phyloP scores from a whole-genome alignment of 2,888 invertebrate genomes.

The Drosophila acutilabella region DNA sequence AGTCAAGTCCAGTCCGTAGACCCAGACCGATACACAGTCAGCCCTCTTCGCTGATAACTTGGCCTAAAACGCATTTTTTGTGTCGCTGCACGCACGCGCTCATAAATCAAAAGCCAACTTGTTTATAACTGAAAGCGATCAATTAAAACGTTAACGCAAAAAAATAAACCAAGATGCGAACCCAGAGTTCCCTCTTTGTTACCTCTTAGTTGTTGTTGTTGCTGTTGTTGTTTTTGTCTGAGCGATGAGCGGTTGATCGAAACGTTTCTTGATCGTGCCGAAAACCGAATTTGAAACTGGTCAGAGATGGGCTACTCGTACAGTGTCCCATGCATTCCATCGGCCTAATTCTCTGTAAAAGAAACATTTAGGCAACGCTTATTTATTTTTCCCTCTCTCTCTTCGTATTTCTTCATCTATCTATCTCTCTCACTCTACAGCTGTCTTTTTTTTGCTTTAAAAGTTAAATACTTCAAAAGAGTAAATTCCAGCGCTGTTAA shows the following conservation, averaged over 20 bases:
- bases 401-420: background rate
- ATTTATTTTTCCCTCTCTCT: constrained; percentile 15
- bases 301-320: constrained; percentile 29
- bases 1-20: background rate
- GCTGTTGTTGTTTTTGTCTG: constrained; percentile 30
- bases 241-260: constrained; percentile 62
- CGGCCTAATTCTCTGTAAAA: constrained; percentile 73
- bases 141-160: constrained; percentile 80
- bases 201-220: constrained; percentile 3
- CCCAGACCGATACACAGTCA: constrained; percentile 1
- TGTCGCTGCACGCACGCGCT: constrained; percentile 78
- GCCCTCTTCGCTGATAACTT: constrained; percentile 54
- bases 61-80: constrained; percentile 76
- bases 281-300: constrained; percentile 61
- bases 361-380: constrained; percentile 61
- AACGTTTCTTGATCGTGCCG: constrained; percentile 73
- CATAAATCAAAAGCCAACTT: constrained; percentile 80
- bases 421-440: background rate
- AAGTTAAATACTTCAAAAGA: constrained; percentile 37
- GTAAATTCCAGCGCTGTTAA: constrained; percentile 60
- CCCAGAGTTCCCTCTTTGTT: constrained; percentile 28
- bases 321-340: constrained; percentile 60
- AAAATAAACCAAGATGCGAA: constrained; percentile 56
- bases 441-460: background rate
- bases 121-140: constrained; percentile 79